Evolutionary conservation across 2,888 invertebrate species (phyloP).

Genomic region (Fissipunctia ypsillon): DNA sequence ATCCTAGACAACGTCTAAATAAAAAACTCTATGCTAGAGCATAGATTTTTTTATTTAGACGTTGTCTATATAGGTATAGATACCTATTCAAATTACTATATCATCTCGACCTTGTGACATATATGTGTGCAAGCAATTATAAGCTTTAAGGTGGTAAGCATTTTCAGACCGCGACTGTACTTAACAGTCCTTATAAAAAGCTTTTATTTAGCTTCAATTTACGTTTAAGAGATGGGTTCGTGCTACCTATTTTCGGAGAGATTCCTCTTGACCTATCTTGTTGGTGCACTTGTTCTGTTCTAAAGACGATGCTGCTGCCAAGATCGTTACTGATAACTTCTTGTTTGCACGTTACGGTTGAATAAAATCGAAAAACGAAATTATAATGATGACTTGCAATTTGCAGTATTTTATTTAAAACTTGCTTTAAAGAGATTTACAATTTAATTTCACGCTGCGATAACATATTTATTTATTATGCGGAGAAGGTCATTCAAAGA

Average conservation of each 20-base stretch:
- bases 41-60: too few species aligned
- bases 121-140: too few species aligned
- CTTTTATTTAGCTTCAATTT: background rate
- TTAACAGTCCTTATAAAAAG: background rate
- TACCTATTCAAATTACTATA: too few species aligned
- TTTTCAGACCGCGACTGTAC: too few species aligned
- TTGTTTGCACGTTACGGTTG: background rate
- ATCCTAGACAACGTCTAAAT: too few species aligned
- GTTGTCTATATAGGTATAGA: too few species aligned
- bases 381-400: background rate
- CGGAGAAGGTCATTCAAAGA: background rate
- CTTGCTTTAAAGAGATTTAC: background rate
- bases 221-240: background rate
- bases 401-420: background rate
- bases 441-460: slow-evolving; percentile 2
- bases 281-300: background rate
- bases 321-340: background rate
- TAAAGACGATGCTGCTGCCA: background rate
- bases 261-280: background rate
- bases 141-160: too few species aligned
- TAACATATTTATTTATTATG: background rate
- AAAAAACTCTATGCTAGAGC: too few species aligned
- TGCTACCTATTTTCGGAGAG: background rate
- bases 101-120: too few species aligned
- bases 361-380: background rate